Evolutionary conservation across 2,113 vertebrate species (phyloP).

Genomic region (Naja naja): DNA sequence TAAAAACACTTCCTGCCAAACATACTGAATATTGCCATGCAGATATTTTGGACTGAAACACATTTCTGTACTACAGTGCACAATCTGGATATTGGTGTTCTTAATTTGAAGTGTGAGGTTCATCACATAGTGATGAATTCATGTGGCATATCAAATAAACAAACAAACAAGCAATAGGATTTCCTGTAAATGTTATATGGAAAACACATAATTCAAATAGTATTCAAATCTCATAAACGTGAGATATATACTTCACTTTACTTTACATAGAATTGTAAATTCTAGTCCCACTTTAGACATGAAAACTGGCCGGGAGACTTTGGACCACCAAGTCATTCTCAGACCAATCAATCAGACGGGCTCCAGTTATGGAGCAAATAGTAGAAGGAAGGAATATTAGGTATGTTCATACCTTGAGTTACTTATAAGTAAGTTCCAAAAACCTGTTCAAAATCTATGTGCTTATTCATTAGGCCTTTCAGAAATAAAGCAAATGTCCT

Average conservation of each 20-base stretch:
- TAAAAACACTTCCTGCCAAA: background rate
- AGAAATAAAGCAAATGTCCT: background rate
- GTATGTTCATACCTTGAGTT: background rate
- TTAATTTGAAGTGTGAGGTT: accelerated
- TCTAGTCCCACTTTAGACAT: background rate
- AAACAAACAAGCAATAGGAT: background rate
- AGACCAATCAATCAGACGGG: background rate
- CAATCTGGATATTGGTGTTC: background rate
- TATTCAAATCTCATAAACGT: background rate
- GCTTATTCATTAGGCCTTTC: background rate
- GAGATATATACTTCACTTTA: background rate
- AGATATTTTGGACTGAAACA: background rate
- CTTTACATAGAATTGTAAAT: background rate
- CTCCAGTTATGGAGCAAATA: background rate
- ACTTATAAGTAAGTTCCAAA: conserved; percentile 5
- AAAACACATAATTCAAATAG: background rate
- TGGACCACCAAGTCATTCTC: background rate
- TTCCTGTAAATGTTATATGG: background rate
- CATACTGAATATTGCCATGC: background rate
- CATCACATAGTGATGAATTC: background rate
- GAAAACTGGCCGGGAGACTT: background rate
- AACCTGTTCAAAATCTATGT: background rate
- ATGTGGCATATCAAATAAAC: background rate
- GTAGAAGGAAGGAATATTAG: background rate
- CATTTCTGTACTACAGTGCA: background rate